Percentiles rank a stretch among this genome's conserved stretches.
phyloP scores from a whole-genome alignment of 2,888 invertebrate genomes.

The Caenorhabditis uteleia region DNA sequence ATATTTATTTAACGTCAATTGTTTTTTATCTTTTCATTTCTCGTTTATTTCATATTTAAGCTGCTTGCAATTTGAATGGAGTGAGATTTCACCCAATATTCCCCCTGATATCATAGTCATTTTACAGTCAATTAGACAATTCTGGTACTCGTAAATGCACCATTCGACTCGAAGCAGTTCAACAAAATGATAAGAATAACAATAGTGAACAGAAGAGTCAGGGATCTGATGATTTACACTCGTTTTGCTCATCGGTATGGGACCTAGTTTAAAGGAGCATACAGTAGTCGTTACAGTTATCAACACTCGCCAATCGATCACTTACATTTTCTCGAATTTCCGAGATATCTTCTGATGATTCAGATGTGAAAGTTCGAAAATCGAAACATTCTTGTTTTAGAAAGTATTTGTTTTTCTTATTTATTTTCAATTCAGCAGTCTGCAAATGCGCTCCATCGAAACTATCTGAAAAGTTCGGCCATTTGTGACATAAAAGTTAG shows the following conservation, averaged over 20 bases:
- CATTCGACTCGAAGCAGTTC: not conserved
- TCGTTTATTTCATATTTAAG: no score
- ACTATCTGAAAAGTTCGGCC: no score
- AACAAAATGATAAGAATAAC: not conserved
- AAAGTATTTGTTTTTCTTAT: no score
- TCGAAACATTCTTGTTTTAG: no score
- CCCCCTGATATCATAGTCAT: not conserved
- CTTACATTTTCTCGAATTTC: not conserved
- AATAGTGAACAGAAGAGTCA: not conserved
- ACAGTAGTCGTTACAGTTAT: slow-evolving; percentile 10
- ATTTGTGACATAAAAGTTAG: no score
- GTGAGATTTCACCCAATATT: not conserved
- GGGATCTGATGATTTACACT: slow-evolving; percentile 32
- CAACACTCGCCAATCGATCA: slow-evolving; percentile 6
- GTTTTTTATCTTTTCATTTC: no score
- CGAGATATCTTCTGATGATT: no score
- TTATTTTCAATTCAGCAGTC: no score
- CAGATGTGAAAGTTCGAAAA: no score
- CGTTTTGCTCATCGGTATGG: slow-evolving; percentile 24
- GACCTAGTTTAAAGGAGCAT: not conserved
- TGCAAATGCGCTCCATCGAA: no score
- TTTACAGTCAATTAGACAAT: slow-evolving; percentile 16
- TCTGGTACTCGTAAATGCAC: slow-evolving; percentile 13
- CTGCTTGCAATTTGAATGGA: not conserved
- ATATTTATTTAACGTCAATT: no score